Percentiles rank a stretch among this genome's conserved stretches.
Conservation (phyloP, 2,113 vertebrate genomes). For the Tupaia tana region DNA sequence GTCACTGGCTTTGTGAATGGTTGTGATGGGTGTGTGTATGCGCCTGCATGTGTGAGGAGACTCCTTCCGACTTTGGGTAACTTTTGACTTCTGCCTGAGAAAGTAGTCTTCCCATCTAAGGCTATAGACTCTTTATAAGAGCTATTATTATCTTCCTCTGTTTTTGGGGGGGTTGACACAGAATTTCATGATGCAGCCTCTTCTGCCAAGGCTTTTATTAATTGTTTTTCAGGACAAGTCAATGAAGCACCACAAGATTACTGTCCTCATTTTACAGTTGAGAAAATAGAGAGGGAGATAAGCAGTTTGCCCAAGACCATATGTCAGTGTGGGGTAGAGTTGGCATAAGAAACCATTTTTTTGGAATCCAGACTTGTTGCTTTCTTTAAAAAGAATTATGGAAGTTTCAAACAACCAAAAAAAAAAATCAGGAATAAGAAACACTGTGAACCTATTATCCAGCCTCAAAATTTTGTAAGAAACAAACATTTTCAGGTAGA, state of each 20-base stretch:
- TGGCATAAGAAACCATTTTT: slow-evolving; percentile 13
- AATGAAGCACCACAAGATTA: not conserved
- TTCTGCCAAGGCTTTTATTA: slow-evolving; percentile 57
- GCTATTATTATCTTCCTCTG: not conserved
- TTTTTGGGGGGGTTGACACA: slow-evolving; percentile 37
- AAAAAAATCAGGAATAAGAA: not conserved
- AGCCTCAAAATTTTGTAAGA: not conserved
- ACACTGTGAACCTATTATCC: not conserved
- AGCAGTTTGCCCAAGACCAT: not conserved
- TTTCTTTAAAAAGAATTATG: slow-evolving; percentile 48
- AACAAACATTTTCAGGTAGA: not conserved
- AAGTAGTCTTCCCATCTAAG: not conserved
- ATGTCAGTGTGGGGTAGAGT: not conserved
- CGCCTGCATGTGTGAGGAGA: not conserved
- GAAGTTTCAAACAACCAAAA: slow-evolving; percentile 14
- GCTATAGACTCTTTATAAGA: not conserved
- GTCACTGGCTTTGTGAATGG: not conserved
- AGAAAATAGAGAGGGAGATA: slow-evolving; percentile 20
- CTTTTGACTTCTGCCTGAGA: not conserved
- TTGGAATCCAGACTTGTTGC: not conserved
- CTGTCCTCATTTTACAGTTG: slow-evolving; percentile 46
- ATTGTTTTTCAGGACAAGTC: slow-evolving; percentile 23
- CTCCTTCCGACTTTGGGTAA: not conserved
- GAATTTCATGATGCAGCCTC: slow-evolving; percentile 20
- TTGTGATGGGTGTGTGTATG: fast-evolving